These are phyloP conservation scores for Panthera uncia DNA, from an alignment of 2,113 vertebrate genomes.

Conservation along the genomic window DNA sequence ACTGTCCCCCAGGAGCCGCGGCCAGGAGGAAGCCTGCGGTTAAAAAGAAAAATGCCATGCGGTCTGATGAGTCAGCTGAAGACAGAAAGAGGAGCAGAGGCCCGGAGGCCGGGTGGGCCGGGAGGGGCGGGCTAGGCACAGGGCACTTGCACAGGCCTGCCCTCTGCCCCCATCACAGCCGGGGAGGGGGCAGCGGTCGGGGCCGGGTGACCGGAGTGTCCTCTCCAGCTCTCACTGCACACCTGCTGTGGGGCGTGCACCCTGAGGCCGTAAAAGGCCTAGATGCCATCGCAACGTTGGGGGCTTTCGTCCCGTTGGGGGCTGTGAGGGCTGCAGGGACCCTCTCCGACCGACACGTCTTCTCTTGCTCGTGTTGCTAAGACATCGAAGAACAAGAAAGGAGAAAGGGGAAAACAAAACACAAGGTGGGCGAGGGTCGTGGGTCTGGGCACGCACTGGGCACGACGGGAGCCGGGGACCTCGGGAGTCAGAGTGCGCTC, in stretches of 20 bases:
- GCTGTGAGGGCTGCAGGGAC: neutral
- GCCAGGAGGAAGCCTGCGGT: neutral
- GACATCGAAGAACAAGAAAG: neutral
- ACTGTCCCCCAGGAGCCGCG: neutral
- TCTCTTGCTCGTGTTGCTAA: neutral
- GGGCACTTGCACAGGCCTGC: neutral
- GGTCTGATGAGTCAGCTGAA: no score
- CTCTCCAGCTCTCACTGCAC: no score
- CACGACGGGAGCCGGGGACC: neutral
- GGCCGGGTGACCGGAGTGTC: accelerated
- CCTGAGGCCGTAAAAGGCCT: neutral
- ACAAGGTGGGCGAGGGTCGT: neutral
- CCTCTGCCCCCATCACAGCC: accelerated
- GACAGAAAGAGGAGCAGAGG: neutral
- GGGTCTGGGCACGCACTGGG: accelerated
- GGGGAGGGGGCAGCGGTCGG: accelerated
- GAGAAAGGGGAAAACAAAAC: neutral
- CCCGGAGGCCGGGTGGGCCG: neutral
- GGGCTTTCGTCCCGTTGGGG: neutral
- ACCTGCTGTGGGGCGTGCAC: accelerated
- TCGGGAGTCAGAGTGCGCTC: neutral
- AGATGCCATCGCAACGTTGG: neutral
- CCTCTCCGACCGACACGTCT: neutral
- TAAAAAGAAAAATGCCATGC: no score
- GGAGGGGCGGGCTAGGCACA: accelerated